Evolutionary conservation across 2,797 vertebrate species (phyloP).

Genomic region (Coregonus sp.): DNA sequence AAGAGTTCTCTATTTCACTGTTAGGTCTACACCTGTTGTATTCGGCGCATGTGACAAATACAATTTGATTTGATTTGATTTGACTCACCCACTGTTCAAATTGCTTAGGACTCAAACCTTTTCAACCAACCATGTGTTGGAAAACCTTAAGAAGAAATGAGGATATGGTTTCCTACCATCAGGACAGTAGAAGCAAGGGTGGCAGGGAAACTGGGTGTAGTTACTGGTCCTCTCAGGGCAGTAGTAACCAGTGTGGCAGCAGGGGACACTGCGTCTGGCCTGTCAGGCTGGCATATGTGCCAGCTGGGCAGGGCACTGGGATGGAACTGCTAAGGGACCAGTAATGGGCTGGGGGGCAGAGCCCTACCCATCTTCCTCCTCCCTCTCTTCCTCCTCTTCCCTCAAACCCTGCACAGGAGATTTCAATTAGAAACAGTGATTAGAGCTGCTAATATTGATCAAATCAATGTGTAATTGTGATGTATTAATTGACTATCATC

Average conservation of each 20-base stretch:
- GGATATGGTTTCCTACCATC: constrained; percentile 24
- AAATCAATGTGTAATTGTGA: neutral
- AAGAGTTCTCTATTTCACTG: too few species aligned
- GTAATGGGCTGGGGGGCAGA: constrained; percentile 87
- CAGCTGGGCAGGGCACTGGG: constrained; percentile 82
- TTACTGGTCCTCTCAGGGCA: constrained; percentile 83
- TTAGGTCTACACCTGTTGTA: too few species aligned
- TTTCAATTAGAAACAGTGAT: constrained; percentile 11
- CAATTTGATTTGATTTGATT: too few species aligned
- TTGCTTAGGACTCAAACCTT: neutral
- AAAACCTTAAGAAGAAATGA: neutral
- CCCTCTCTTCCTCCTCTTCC: constrained; percentile 61
- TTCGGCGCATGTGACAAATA: too few species aligned
- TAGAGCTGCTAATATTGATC: neutral
- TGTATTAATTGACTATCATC: neutral
- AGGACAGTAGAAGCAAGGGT: constrained; percentile 88
- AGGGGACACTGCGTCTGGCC: constrained; percentile 79
- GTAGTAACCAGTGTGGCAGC: constrained; percentile 87
- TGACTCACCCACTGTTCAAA: neutral
- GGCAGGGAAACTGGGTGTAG: constrained; percentile 83
- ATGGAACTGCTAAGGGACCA: constrained; percentile 79
- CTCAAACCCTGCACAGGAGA: constrained; percentile 62
- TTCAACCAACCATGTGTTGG: neutral
- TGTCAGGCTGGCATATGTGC: constrained; percentile 84
- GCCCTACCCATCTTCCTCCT: constrained; percentile 54